Evolutionary conservation across 2,888 invertebrate species (phyloP).

Genomic region (Apodemia duryi): DNA sequence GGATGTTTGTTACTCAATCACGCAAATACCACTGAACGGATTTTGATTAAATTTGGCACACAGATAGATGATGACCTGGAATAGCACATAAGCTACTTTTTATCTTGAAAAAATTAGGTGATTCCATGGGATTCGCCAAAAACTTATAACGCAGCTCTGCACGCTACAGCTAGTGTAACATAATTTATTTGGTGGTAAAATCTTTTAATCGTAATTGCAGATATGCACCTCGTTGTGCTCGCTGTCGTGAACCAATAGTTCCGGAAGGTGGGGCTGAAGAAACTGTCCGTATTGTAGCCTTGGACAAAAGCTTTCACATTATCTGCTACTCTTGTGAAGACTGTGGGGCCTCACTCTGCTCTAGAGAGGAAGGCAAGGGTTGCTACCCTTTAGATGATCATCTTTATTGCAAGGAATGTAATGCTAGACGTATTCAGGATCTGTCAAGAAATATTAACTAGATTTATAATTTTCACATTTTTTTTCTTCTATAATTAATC

Average conservation of each 20-base stretch:
- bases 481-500: no score
- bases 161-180: not conserved
- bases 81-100: no score
- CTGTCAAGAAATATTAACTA: constrained; percentile 83
- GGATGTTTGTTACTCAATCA: no score
- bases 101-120: no score
- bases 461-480: constrained; percentile 9
- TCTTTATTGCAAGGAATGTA: constrained; percentile 96
- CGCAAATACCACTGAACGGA: no score
- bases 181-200: not conserved
- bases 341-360: constrained; percentile 93
- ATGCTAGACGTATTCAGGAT: constrained; percentile 94
- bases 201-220: constrained; percentile 35
- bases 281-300: constrained; percentile 97
- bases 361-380: constrained; percentile 95
- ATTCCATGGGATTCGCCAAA: no score
- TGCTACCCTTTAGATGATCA: constrained; percentile 98
- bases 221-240: constrained; percentile 98
- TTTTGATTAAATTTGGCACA: no score
- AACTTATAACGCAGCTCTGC: no score
- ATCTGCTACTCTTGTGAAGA: constrained; percentile 98
- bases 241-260: constrained; percentile 96
- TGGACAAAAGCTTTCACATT: constrained; percentile 98
- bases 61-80: no score
- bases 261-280: constrained; percentile 97